Percentiles rank a stretch among this genome's conserved stretches.
Conservation (phyloP, 2,113 vertebrate species). For the Uropsilus gracilis region DNA sequence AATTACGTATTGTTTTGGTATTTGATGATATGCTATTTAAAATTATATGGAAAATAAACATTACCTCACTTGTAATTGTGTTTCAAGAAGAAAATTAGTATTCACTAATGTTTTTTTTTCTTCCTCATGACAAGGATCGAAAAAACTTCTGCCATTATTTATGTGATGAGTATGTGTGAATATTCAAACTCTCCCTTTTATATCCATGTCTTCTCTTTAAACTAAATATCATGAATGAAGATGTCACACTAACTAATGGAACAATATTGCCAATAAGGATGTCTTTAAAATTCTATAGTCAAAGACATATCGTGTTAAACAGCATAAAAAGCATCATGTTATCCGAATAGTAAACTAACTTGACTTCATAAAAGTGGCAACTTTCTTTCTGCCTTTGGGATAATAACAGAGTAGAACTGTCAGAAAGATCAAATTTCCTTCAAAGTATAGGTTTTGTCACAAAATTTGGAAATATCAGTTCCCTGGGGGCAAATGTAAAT, state of each 20-base stretch:
- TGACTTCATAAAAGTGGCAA: neutral
- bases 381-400: neutral
- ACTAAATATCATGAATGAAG: neutral
- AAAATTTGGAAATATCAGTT: neutral
- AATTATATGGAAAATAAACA: neutral
- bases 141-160: neutral
- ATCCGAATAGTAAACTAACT: neutral
- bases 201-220: neutral
- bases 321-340: neutral
- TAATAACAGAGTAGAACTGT: neutral
- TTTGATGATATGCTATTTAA: neutral
- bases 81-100: neutral
- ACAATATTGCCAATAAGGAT: neutral
- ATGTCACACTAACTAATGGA: neutral
- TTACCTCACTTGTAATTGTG: neutral
- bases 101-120: neutral
- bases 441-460: conserved; percentile 50
- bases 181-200: accelerated
- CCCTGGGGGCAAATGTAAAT: conserved; percentile 43
- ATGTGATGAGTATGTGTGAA: neutral
- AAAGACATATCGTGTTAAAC: neutral
- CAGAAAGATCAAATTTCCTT: conserved; percentile 47
- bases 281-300: neutral
- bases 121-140: neutral
- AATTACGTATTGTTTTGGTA: neutral